Conservation (phyloP, 2,113 vertebrate genomes). For the Charadrius vociferus region DNA sequence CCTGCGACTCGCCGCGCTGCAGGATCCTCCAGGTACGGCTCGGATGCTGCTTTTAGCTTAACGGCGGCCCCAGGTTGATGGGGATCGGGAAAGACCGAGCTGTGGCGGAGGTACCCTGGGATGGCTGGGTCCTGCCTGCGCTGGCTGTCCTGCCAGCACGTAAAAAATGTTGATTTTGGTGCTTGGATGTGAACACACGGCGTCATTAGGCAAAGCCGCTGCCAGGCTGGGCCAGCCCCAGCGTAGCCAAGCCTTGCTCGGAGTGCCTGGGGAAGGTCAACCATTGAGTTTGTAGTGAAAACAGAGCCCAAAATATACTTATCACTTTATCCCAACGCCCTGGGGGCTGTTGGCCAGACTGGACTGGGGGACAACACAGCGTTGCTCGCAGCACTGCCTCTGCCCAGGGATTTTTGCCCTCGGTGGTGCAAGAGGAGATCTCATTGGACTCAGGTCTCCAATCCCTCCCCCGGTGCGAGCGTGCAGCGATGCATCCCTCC, state of each 20-base stretch:
- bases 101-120: neutral
- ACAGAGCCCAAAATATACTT: neutral
- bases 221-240: neutral
- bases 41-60: fast-evolving
- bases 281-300: neutral
- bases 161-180: neutral
- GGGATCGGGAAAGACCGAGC: neutral
- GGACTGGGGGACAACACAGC: neutral
- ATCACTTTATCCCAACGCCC: neutral
- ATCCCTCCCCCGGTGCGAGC: fast-evolving
- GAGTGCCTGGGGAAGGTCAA: neutral
- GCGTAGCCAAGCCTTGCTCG: neutral
- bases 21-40: constrained; percentile 90
- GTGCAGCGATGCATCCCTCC: neutral
- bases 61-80: fast-evolving
- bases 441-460: neutral
- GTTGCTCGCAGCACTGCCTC: neutral
- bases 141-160: neutral
- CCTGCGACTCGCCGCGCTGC: constrained; percentile 91
- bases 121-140: neutral
- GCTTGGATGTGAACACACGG: fast-evolving
- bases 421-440: neutral
- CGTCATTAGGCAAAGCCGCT: neutral
- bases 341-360: neutral
- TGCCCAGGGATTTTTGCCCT: neutral